Conservation (phyloP, 1,140 invertebrate species). For the Drosophila sechellia region DNA sequence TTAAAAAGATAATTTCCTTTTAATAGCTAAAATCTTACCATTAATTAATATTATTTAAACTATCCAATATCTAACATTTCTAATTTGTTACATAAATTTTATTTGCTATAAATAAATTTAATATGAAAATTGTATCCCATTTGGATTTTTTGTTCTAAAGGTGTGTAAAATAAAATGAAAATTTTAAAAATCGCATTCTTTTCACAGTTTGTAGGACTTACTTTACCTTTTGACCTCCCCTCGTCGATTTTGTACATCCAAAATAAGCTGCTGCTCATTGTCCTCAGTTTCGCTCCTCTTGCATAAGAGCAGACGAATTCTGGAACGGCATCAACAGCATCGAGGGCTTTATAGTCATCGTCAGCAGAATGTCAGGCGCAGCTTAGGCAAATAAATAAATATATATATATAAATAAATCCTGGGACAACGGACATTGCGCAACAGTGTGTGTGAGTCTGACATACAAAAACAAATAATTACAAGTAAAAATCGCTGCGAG, state of each 20-base stretch:
- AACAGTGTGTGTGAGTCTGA: constrained; percentile 67
- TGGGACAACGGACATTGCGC: constrained; percentile 67
- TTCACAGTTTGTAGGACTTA: background rate
- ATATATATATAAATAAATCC: constrained; percentile 31
- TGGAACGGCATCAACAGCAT: constrained; percentile 32
- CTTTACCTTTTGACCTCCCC: constrained; percentile 14
- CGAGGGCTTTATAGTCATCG: constrained; percentile 31
- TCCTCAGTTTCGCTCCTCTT: constrained; percentile 23
- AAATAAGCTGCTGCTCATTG: constrained; percentile 23
- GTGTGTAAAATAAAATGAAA: no score
- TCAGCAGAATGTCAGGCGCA: constrained; percentile 71
- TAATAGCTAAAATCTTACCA: no score
- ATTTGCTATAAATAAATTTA: no score
- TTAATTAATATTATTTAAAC: no score
- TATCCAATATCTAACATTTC: no score
- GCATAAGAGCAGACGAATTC: constrained; percentile 47
- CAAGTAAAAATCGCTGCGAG: constrained; percentile 78
- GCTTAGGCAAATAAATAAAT: constrained; percentile 75
- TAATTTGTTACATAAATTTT: background rate
- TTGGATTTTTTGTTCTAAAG: no score
- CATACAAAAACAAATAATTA: constrained; percentile 79
- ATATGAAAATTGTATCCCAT: no score
- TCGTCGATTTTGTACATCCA: constrained; percentile 5
- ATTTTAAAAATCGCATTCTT: no score
- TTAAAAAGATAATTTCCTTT: no score